These are phyloP conservation scores for Manacus vitellinus DNA, from an alignment of 2,113 vertebrate genomes.

Conservation along the genomic window DNA sequence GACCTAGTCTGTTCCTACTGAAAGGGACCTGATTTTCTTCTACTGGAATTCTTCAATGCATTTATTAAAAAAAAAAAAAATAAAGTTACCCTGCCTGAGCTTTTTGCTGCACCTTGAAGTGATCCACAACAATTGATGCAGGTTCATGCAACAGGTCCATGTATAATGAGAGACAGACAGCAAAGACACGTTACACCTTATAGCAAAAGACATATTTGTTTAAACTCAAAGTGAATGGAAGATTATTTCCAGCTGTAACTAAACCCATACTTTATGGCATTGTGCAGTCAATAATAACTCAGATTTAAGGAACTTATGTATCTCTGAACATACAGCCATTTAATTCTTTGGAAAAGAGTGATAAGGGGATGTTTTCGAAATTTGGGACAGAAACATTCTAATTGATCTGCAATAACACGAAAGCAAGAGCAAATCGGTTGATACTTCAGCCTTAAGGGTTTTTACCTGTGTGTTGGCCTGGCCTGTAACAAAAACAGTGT, in stretches of 20 bases:
- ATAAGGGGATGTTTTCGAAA: background rate
- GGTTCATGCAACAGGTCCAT: background rate
- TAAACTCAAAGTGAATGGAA: background rate
- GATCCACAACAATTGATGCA: background rate
- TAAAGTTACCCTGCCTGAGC: background rate
- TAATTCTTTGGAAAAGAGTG: background rate
- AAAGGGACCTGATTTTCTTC: background rate
- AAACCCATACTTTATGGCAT: background rate
- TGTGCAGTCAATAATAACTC: background rate
- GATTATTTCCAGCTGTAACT: background rate
- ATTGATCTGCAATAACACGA: background rate
- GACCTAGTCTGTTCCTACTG: background rate
- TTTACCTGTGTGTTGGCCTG: background rate
- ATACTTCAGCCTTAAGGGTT: background rate
- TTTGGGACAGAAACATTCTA: background rate
- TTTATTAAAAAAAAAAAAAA: background rate
- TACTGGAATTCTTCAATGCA: background rate
- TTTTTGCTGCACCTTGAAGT: background rate
- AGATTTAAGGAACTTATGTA: background rate
- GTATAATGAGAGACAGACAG: background rate
- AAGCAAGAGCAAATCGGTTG: background rate
- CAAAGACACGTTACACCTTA: background rate
- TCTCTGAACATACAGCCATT: background rate
- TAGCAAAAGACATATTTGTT: background rate
- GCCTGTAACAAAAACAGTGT: background rate